Conservation (phyloP, 2,113 vertebrate genomes). For the Hemiscyllium ocellatum region DNA sequence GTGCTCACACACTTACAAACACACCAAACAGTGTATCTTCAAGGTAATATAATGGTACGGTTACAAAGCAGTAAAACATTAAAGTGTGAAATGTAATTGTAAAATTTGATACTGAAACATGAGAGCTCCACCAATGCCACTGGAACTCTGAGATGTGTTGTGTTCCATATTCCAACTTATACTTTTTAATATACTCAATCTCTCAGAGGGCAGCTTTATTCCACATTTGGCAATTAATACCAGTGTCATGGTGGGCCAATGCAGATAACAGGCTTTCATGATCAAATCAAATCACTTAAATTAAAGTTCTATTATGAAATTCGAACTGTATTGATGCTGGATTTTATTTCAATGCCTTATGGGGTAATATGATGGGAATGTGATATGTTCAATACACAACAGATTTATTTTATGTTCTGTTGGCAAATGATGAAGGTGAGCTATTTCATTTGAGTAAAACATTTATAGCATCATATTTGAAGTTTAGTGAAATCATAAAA, state of each 20-base stretch:
- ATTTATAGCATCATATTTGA: background rate
- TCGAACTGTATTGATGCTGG: background rate
- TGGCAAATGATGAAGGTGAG: background rate
- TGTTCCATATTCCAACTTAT: background rate
- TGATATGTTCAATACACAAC: background rate
- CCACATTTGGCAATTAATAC: background rate
- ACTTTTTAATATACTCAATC: background rate
- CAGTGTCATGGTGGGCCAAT: background rate
- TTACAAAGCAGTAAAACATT: background rate
- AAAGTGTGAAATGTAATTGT: background rate
- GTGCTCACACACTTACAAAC: background rate
- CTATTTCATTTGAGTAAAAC: background rate
- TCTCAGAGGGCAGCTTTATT: background rate
- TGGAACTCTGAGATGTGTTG: background rate
- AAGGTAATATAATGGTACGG: no score
- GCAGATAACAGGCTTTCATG: background rate
- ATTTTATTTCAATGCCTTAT: background rate
- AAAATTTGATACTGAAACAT: background rate
- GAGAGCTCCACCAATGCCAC: background rate
- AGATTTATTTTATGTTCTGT: background rate
- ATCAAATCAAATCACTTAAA: background rate
- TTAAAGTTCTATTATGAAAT: background rate
- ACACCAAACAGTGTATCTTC: background rate
- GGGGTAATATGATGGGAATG: background rate
- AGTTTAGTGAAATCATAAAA: background rate